Percentiles rank a stretch among this genome's conserved stretches.
phyloP scores from a whole-genome alignment of 1,140 invertebrate genomes.

The Drosophila parabipectinata region DNA sequence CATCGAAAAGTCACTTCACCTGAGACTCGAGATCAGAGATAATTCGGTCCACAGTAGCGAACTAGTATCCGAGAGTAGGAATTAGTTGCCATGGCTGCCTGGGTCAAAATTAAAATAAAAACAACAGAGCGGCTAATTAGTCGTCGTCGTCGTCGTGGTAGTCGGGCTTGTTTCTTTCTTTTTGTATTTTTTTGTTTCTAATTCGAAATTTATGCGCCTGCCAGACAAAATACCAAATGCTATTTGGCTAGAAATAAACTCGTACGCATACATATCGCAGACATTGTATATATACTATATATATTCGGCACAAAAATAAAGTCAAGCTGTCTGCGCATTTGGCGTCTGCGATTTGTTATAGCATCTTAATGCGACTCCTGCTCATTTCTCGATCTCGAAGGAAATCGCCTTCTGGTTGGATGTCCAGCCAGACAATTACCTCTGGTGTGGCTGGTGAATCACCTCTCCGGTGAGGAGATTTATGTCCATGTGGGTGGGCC shows the following conservation, averaged over 20 bases:
- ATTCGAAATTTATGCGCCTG: slow-evolving; percentile 68
- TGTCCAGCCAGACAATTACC: slow-evolving; percentile 17
- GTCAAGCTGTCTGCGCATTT: slow-evolving; percentile 62
- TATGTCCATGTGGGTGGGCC: slow-evolving; percentile 55
- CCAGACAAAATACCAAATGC: slow-evolving; percentile 70
- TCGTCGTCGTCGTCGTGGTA: slow-evolving; percentile 42
- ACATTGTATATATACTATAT: slow-evolving; percentile 45
- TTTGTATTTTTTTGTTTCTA: slow-evolving; percentile 38
- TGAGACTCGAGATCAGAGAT: slow-evolving; percentile 11
- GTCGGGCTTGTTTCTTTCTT: slow-evolving; percentile 41
- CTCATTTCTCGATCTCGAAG: not conserved
- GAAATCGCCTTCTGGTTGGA: slow-evolving; percentile 5
- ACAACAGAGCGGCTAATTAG: slow-evolving; percentile 72
- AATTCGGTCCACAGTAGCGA: slow-evolving; percentile 38
- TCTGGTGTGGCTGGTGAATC: slow-evolving; percentile 27
- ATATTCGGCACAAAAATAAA: slow-evolving; percentile 55
- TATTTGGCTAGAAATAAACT: slow-evolving; percentile 71
- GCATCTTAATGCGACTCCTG: slow-evolving; percentile 21
- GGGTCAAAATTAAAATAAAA: slow-evolving; percentile 60
- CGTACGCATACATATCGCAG: slow-evolving; percentile 25
- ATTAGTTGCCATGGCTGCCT: slow-evolving; percentile 38
- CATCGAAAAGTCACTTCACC: slow-evolving; percentile 36
- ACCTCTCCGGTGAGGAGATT: slow-evolving; percentile 24
- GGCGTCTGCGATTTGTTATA: slow-evolving; percentile 64
- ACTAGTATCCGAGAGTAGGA: slow-evolving; percentile 10